These are phyloP conservation scores for Circaetus gallicus DNA, from an alignment of 2,113 vertebrate genomes.

Conservation along the genomic window DNA sequence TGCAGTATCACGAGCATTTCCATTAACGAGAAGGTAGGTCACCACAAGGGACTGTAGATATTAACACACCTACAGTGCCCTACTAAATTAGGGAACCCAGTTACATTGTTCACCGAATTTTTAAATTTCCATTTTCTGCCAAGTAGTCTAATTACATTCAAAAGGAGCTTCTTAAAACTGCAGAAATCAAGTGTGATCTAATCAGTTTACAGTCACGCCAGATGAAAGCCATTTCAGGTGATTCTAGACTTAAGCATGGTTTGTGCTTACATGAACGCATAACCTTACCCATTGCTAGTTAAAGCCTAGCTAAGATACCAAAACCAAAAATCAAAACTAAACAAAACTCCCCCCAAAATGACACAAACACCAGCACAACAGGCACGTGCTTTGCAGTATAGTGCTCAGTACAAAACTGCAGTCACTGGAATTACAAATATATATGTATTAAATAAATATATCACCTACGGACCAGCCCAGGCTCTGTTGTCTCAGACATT, in stretches of 20 bases:
- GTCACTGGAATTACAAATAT: not conserved
- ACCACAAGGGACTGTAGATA: rapidly evolving
- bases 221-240: not conserved
- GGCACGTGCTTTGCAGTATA: rapidly evolving
- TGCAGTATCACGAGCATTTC: not conserved
- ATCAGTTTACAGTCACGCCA: not conserved
- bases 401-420: not conserved
- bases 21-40: not conserved
- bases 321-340: not conserved
- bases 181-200: not conserved
- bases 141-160: not conserved
- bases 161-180: not conserved
- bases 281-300: no score
- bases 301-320: no score
- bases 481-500: not conserved
- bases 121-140: not conserved
- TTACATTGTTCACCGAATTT: not conserved
- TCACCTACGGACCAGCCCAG: not conserved
- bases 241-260: not conserved
- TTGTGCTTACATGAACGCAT: not conserved
- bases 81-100: not conserved
- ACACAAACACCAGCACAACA: not conserved
- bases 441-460: not conserved
- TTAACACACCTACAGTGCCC: not conserved
- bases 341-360: rapidly evolving